phyloP scores from a whole-genome alignment of 2,888 invertebrate genomes.

The Oxycera nigricornis region DNA sequence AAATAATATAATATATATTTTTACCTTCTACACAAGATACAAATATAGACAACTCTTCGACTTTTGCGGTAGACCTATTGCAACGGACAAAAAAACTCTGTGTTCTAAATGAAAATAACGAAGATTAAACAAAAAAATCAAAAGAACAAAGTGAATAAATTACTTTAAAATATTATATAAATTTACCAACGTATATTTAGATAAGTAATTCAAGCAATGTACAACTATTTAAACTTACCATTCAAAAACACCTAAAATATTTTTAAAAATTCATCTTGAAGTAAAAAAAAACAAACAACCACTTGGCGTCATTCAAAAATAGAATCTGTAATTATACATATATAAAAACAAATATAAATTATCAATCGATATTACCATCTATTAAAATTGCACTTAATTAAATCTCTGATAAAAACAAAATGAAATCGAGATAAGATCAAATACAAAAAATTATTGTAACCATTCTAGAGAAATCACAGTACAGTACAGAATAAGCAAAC shows the following conservation, averaged over 20 bases:
- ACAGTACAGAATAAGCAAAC: background rate
- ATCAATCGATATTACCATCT: slow-evolving; percentile 11
- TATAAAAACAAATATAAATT: slow-evolving; percentile 6
- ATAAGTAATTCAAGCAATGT: slow-evolving; percentile 39
- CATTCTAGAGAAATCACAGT: background rate
- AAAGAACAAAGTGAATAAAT: background rate
- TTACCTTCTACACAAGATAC: background rate
- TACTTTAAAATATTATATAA: slow-evolving; percentile 12
- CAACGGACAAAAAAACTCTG: slow-evolving; percentile 1
- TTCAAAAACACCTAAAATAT: slow-evolving; percentile 12
- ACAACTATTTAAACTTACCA: slow-evolving; percentile 32
- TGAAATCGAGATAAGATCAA: background rate
- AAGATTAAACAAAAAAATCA: slow-evolving; percentile 22
- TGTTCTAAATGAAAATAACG: slow-evolving; percentile 20
- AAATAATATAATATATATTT: too few species aligned
- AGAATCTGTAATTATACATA: background rate
- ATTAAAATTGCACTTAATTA: background rate
- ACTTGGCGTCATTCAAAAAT: background rate
- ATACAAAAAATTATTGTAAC: background rate
- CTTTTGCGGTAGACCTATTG: slow-evolving; percentile 12
- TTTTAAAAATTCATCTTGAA: slow-evolving; percentile 26
- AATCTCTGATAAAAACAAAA: background rate
- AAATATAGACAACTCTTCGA: background rate
- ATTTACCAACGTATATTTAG: slow-evolving; percentile 32
- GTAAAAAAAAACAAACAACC: background rate